Conservation (phyloP, 2,113 vertebrate genomes). For the Corythaeola cristata region DNA sequence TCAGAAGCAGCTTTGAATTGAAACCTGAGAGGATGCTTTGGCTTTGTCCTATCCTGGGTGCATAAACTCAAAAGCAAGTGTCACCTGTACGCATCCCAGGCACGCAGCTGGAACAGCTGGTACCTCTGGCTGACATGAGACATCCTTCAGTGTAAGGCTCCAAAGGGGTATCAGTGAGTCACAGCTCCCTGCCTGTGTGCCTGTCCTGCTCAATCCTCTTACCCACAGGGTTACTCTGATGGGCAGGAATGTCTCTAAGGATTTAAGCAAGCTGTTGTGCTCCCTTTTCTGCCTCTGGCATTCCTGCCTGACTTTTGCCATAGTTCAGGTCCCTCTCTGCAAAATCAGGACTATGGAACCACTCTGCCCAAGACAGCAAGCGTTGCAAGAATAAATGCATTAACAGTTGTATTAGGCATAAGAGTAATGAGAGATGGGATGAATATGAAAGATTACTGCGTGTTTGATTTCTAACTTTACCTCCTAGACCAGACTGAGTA, state of each 20-base stretch:
- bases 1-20: background rate
- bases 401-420: background rate
- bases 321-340: background rate
- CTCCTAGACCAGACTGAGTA: background rate
- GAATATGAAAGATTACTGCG: background rate
- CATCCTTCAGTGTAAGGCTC: fast-evolving
- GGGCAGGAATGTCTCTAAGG: background rate
- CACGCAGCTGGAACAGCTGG: background rate
- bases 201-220: background rate
- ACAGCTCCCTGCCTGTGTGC: background rate
- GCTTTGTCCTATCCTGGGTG: background rate
- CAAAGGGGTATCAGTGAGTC: background rate
- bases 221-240: background rate
- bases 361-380: background rate
- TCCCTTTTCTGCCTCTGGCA: background rate
- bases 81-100: fast-evolving
- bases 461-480: background rate
- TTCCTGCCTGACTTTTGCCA: background rate
- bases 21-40: background rate
- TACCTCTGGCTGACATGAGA: background rate
- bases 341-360: background rate
- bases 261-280: background rate
- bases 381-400: background rate
- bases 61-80: background rate
- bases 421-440: background rate